Percentiles rank a stretch among this genome's conserved stretches.
Conservation (phyloP, 2,113 vertebrate genomes). For the Pomatostomus ruficeps region DNA sequence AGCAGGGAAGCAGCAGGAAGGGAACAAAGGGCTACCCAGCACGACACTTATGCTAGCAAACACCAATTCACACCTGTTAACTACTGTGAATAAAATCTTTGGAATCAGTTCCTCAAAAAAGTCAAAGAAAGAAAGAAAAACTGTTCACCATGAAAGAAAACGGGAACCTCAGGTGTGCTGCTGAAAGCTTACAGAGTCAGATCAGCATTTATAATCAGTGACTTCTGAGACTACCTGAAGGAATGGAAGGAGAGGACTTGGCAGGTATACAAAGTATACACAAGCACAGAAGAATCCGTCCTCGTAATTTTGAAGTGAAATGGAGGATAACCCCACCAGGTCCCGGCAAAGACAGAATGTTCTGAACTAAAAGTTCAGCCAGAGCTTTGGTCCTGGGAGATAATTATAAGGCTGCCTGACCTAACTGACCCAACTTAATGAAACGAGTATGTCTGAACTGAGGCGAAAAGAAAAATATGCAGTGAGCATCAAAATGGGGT, state of each 20-base stretch:
- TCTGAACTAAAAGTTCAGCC: slow-evolving; percentile 55
- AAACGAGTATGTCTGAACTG: slow-evolving; percentile 2
- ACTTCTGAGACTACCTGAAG: slow-evolving; percentile 61
- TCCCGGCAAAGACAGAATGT: neutral
- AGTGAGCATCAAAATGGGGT: slow-evolving; percentile 22
- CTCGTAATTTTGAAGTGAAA: neutral
- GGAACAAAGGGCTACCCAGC: slow-evolving; percentile 63
- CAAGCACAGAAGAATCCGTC: slow-evolving; percentile 12
- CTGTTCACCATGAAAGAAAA: slow-evolving; percentile 62
- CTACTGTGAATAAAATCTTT: slow-evolving; percentile 66
- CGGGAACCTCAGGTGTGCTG: slow-evolving; percentile 44
- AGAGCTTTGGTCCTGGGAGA: slow-evolving; percentile 36
- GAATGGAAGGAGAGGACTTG: slow-evolving; percentile 41
- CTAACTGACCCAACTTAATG: slow-evolving; percentile 21
- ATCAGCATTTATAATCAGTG: slow-evolving; percentile 61
- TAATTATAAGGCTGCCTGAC: slow-evolving; percentile 49
- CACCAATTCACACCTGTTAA: slow-evolving; percentile 66
- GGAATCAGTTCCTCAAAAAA: slow-evolving; percentile 61
- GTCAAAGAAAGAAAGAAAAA: slow-evolving; percentile 61
- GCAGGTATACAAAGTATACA: slow-evolving; percentile 50
- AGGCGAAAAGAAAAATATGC: slow-evolving; percentile 43
- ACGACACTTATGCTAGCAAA: slow-evolving; percentile 57
- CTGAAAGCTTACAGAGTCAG: slow-evolving; percentile 54
- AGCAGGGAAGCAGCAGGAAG: slow-evolving; percentile 55
- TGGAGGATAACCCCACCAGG: neutral